Evolutionary conservation across 2,113 vertebrate species (phyloP), one percentile per base, ranked within the genome.

Genomic region (Trogon surrucura): DNA sequence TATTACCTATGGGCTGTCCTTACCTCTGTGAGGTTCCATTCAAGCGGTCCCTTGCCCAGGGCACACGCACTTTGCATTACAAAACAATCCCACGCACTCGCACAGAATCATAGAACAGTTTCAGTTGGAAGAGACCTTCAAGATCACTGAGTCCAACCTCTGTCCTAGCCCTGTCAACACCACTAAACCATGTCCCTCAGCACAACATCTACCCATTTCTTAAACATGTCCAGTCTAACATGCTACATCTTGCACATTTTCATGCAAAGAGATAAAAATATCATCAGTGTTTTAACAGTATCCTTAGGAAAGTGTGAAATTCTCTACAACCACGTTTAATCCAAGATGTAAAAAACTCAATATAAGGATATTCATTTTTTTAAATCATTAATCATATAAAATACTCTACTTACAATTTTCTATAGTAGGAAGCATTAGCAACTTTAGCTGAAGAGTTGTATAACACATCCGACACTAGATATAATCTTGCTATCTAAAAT

Each of bases 371-470:
- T 7, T 45, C 6, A 61, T 62, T 27, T 44, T 85, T 58, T 73
- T 34, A 10, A 71, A 58, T 26, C n/a, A 54, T 48, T 22, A 61
- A 51, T 58, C 48, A 29, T n/a, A 88, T 71, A 70, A 45, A 93
- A 69, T 47, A 81, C 11, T 50, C 92, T 97, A 99, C 99, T 99
- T 98, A 99, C 99, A 98, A 99, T 99, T 99, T 99, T 95, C 99
- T 99, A 82, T 99, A 99, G 97, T 99, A 99, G 57, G 99, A 99
- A 74, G 99, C 99, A 95, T 99, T 99, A 97, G 99, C 95, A 88
- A 99, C 99, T 99, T 99, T 99, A 96, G 99, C 99, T 75, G 99
- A 99, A 62, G 99, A 99, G 97, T 99, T 99, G 96, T 99, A 99
- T 66, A 99, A 98, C 89, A 99, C 99, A 98, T 99, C 99, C 1